phyloP scores from a whole-genome alignment of 2,113 vertebrate species.

The Thalassarche chlororhynchos region DNA sequence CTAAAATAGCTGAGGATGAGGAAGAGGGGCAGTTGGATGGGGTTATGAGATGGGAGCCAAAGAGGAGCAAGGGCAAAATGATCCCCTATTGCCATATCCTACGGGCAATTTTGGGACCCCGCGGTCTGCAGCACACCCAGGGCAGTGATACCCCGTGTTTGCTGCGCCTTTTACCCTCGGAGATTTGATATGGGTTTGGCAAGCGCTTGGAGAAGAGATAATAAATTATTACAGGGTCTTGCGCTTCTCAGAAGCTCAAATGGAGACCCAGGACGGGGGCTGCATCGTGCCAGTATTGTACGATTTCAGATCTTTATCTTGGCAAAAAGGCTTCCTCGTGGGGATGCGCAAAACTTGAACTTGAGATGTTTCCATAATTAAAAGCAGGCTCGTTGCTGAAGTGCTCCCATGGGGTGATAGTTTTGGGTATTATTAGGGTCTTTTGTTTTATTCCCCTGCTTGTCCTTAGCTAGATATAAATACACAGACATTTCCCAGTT shows the following conservation, averaged over 20 bases:
- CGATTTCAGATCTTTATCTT: constrained; percentile 40
- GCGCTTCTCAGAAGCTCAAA: not conserved
- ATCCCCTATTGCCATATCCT: not conserved
- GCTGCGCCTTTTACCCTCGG: not conserved
- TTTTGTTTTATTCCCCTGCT: constrained; percentile 22
- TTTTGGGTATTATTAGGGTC: constrained; percentile 31
- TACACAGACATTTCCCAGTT: not conserved
- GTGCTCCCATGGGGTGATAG: constrained; percentile 35
- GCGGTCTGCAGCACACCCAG: accelerated
- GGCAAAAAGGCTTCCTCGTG: constrained; percentile 13
- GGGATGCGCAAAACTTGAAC: not conserved
- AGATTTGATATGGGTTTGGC: not conserved
- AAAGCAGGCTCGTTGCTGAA: constrained; percentile 20
- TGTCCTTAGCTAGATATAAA: constrained; percentile 43
- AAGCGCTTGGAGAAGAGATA: not conserved
- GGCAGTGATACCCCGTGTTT: not conserved
- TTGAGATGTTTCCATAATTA: constrained; percentile 2
- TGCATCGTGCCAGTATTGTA: not conserved
- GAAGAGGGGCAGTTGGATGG: not conserved
- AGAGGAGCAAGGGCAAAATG: not conserved
- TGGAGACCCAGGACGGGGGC: not conserved
- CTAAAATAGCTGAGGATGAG: not conserved
- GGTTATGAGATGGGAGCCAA: not conserved
- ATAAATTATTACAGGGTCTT: not conserved
- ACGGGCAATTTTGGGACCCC: accelerated